Conservation (phyloP, 2,113 vertebrate genomes). For the Gulo gulo region DNA sequence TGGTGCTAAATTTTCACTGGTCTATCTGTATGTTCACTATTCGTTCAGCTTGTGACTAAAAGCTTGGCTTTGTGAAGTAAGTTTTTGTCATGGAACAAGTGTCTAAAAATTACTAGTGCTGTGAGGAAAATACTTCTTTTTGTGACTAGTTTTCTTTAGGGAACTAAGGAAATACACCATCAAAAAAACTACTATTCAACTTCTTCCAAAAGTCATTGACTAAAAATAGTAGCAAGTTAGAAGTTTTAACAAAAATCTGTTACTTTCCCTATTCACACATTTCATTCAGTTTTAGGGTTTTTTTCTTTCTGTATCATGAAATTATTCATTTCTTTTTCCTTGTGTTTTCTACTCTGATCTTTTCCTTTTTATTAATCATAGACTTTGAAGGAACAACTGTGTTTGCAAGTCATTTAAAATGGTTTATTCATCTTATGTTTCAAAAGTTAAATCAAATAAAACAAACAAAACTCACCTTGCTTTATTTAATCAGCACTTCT, state of each 20-base stretch:
- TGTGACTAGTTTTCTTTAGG: constrained; percentile 31
- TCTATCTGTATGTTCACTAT: background rate
- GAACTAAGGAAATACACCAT: constrained; percentile 6
- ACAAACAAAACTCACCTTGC: background rate
- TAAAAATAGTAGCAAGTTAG: constrained; percentile 36
- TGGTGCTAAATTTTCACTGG: background rate
- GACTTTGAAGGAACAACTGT: constrained; percentile 15
- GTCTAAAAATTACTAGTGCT: constrained; percentile 2
- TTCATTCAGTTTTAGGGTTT: constrained; percentile 15
- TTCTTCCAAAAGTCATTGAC: background rate
- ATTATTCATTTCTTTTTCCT: constrained; percentile 25
- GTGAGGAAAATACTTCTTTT: constrained; percentile 12
- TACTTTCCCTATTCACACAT: background rate
- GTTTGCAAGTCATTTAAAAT: constrained; percentile 39
- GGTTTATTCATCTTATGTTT: constrained; percentile 5
- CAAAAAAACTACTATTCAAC: background rate
- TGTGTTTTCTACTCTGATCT: background rate
- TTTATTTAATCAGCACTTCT: constrained; percentile 36
- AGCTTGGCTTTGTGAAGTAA: background rate
- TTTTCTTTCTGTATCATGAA: constrained; percentile 28
- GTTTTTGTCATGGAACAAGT: background rate
- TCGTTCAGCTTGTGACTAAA: background rate
- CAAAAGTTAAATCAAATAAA: constrained; percentile 43
- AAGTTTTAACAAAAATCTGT: constrained; percentile 23
- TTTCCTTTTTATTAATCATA: constrained; percentile 46